Base-by-base conservation (phyloP, 2,888 invertebrate genomes). In the Hipparchia semele region DNA sequence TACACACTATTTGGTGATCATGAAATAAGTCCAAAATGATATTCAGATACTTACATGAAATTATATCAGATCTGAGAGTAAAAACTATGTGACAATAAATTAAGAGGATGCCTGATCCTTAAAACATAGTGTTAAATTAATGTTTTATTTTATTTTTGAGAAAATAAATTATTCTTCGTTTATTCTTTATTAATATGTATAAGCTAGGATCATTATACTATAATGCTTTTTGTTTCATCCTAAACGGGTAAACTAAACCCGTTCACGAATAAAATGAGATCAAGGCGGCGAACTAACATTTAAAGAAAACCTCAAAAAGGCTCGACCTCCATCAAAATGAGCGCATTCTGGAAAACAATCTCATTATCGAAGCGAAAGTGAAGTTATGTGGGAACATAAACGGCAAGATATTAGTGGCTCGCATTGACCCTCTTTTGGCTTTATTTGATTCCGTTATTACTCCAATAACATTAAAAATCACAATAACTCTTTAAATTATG, bases 361-460 rank as follows among this genome's bases (percentile, higher is more conserved):
- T 46, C 39, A 46, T 10, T 68, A 64, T 58, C 49, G 62, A 62
- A 62, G 62, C 49, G 68, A 68, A 62, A 68, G 58, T 49, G 54
- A 61, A 13, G 62, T 13, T 12, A 12, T 7, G 51, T 12, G 64
- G 13, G 49, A 49, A 33, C 53, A 51, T 62, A 62, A 62, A 62
- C n/a, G 10, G 12, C 65, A 51, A 33, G 53, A 53, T 10, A 64
- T 65, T 59, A 46, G 68, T 12, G 68, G 68, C 33, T 59, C 49
- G 51, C 68, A 68, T 59, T 68, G 68, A 59, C 68, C 68, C 68
- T 51, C 68, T 68, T 68, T 60, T 33, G 68, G 45, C 8, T 68
- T 68, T 68, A 68, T 49, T 68, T 23, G 49, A 68, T 51, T 68
- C 33, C 33, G 65, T 65, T 65, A 65, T 65, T 65, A 53, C 65